Evolutionary conservation across 2,888 invertebrate genomes (phyloP), one percentile per base, ranked within the genome.

Genomic region (Mythimna albipuncta): DNA sequence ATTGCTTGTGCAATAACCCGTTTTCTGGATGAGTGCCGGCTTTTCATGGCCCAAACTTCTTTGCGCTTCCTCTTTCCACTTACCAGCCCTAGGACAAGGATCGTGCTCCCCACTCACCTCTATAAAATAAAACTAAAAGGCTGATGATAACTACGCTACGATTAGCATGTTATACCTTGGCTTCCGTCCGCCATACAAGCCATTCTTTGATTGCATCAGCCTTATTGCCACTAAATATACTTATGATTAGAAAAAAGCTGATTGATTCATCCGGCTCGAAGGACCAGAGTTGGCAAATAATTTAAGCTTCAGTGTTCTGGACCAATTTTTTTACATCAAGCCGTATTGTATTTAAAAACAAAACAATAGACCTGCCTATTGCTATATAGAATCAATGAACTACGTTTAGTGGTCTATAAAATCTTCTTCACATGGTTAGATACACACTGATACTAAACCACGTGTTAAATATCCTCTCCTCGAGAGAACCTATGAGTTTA

Each of bases 181-280:
- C 93, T 89, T 88, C 72, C 73, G 77, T 73, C 88, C 85, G 92
- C 92, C 88, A 87, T 90, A 87, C 84, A 95, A 95, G 94, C 94
- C 94, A 95, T 94, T 93, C 93, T 85, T 89, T 91, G 90, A 91
- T 86, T 89, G 93, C 93, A 90, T 90, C 92, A 93, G 93, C 93
- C 90, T 90, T 90, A 88, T 87, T 89, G 89, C 90, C 84, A 87
- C 89, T 89, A 85, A 85, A 69, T 87, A 86, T 84, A 90, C 87
- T 91, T 90, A 91, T 87, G 85, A 86, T 89, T 77, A 80, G 35
- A 77, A 73, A 77, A 88, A 85, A 86, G 88, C 87, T 87, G 86
- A 87, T 77, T 78, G 87, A 84, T 85, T 72, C 81, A 88, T 88
- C 81, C 85, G 86, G 83, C 76, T 89, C 87, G 87, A 91, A 92